A percentile compares a stretch with the other conserved stretches of the same genome.
These are phyloP conservation scores for Buathra laborator DNA, from an alignment of 2,888 invertebrate species.

Conservation along the genomic window DNA sequence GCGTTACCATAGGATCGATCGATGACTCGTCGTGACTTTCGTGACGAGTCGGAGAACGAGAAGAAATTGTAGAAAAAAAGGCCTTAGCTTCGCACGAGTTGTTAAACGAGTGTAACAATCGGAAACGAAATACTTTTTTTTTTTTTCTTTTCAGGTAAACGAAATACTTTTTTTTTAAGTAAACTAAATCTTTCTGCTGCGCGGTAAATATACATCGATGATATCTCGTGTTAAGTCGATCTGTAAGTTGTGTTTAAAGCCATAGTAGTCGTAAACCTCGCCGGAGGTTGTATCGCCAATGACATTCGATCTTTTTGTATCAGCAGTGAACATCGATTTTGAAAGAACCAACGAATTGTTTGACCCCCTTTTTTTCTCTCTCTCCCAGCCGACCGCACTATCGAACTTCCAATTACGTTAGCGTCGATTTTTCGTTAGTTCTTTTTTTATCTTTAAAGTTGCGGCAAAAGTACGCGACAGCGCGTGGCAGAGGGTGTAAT, in stretches of 20 bases:
- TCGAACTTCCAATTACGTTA: constrained; percentile 1
- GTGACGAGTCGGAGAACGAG: neutral
- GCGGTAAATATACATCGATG: constrained; percentile 7
- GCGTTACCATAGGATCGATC: neutral
- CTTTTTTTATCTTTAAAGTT: neutral
- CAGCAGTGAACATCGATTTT: neutral
- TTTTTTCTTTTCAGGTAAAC: neutral
- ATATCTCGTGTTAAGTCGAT: constrained; percentile 13
- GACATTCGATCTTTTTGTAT: neutral
- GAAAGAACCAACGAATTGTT: neutral
- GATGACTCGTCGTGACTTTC: neutral
- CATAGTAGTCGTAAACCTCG: constrained; percentile 10
- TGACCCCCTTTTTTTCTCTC: neutral
- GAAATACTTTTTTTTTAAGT: neutral
- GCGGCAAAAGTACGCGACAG: neutral
- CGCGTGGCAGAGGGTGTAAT: neutral
- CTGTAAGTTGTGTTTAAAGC: constrained; percentile 9
- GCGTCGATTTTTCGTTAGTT: neutral
- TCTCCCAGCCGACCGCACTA: neutral
- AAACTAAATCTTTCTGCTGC: neutral
- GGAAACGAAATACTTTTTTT: neutral
- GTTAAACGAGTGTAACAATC: neutral
- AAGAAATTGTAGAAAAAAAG: neutral
- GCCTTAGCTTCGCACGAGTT: neutral
- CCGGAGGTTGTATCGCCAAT: neutral